Conservation (phyloP, 92 coral and sea anemone genomes). For the Siderastrea radians region DNA sequence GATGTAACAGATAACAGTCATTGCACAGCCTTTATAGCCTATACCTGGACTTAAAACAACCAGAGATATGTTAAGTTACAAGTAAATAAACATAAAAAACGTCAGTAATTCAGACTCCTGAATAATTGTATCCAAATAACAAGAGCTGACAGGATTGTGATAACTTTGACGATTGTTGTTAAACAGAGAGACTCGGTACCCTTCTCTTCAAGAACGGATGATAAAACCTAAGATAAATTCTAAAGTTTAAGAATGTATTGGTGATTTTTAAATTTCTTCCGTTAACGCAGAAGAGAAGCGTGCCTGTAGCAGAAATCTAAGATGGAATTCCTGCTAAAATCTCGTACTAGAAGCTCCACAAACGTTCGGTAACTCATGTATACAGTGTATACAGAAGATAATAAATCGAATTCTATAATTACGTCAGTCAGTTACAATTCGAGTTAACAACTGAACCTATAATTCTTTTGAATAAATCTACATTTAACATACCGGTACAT, state of each 20-base stretch:
- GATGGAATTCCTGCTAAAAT: not conserved
- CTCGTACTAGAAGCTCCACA: not conserved
- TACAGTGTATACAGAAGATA: not conserved
- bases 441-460: not conserved
- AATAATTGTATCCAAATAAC: too few relatives aligned
- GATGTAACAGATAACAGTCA: too few relatives aligned
- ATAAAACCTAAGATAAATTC: too few relatives aligned
- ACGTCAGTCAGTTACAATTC: not conserved
- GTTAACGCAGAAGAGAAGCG: not conserved
- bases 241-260: too few relatives aligned
- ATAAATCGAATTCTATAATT: not conserved
- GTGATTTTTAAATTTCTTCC: too few relatives aligned
- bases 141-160: too few relatives aligned
- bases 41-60: too few relatives aligned
- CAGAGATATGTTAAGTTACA: not conserved
- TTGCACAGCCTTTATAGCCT: too few relatives aligned
- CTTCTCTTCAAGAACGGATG: too few relatives aligned
- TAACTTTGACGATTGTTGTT: too few relatives aligned
- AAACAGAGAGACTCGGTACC: too few relatives aligned
- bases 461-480: not conserved
- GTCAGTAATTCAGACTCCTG: not conserved
- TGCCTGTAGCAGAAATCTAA: not conserved
- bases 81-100: not conserved
- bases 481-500: not conserved
- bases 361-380: not conserved